Percentiles rank a stretch among this genome's conserved stretches.
phyloP scores from a whole-genome alignment of 2,888 invertebrate species.

The Amphipoea oculea region DNA sequence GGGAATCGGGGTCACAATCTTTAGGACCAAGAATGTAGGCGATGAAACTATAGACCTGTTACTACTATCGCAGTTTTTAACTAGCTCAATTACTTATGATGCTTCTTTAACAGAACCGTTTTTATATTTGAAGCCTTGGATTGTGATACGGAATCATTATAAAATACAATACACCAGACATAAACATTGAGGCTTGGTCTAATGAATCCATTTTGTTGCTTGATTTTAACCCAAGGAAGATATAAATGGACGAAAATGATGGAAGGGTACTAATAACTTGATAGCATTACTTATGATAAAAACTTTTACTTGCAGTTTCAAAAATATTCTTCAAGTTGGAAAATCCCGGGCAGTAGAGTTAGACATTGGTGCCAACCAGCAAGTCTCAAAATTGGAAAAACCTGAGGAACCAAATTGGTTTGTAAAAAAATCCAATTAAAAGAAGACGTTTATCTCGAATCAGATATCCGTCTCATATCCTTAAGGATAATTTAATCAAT shows the following conservation, averaged over 20 bases:
- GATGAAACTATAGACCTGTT: constrained; percentile 33
- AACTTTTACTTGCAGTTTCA: constrained; percentile 53
- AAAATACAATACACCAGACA: constrained; percentile 16
- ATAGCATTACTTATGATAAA: constrained; percentile 37
- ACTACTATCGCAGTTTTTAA: constrained; percentile 20
- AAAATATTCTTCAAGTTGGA: constrained; percentile 52
- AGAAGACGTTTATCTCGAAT: constrained; percentile 11
- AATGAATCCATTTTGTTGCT: neutral
- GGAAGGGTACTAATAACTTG: constrained; percentile 2
- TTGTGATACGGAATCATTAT: neutral
- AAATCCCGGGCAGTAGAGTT: constrained; percentile 41
- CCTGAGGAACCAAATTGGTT: constrained; percentile 44
- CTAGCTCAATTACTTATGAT: constrained; percentile 17
- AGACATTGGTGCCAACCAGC: constrained; percentile 31
- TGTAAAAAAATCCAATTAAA: constrained; percentile 45
- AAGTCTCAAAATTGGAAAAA: constrained; percentile 44
- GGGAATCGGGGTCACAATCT: constrained; percentile 53
- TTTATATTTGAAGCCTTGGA: constrained; percentile 2
- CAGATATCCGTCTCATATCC: constrained; percentile 23
- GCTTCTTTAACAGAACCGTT: constrained; percentile 18
- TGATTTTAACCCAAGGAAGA: constrained; percentile 6
- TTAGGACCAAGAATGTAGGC: constrained; percentile 40
- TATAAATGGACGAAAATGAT: neutral
- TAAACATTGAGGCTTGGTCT: constrained; percentile 15
- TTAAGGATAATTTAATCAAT: constrained; percentile 35